These are phyloP conservation scores for Sericinus montela DNA, from an alignment of 2,888 invertebrate genomes.

Conservation along the genomic window DNA sequence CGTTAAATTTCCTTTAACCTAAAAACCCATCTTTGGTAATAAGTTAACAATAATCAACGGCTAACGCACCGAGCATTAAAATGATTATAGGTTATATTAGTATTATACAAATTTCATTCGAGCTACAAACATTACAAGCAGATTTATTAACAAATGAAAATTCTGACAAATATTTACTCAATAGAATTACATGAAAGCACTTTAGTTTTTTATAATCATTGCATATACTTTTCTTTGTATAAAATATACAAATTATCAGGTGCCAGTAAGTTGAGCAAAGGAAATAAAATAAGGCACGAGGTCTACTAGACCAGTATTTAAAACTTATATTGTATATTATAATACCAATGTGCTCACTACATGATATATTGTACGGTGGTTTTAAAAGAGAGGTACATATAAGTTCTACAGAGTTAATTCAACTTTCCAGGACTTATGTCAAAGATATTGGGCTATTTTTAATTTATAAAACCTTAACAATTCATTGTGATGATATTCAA, in stretches of 20 bases:
- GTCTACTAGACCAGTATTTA: constrained; percentile 51
- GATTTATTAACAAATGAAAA: constrained; percentile 16
- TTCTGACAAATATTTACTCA: background rate
- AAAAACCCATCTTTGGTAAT: constrained; percentile 74
- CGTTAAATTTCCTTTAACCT: constrained; percentile 49
- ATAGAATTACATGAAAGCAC: background rate
- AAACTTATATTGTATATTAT: constrained; percentile 27
- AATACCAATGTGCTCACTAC: constrained; percentile 24
- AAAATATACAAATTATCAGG: constrained; percentile 57
- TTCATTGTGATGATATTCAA: constrained; percentile 2
- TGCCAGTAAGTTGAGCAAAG: constrained; percentile 62
- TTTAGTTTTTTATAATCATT: constrained; percentile 4
- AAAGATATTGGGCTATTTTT: background rate
- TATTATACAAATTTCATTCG: constrained; percentile 17
- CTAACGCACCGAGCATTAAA: constrained; percentile 51
- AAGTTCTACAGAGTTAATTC: background rate
- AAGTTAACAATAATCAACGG: constrained; percentile 65
- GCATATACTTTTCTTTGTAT: constrained; percentile 13
- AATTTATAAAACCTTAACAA: background rate
- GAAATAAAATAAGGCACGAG: constrained; percentile 70
- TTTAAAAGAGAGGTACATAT: constrained; percentile 21
- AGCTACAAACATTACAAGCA: constrained; percentile 22
- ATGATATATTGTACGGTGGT: constrained; percentile 43
- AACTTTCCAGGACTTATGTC: too few species aligned
- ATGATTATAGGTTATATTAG: constrained; percentile 9